A percentile compares a stretch with the other conserved stretches of the same genome.
These are phyloP conservation scores for Corvus cornix DNA, from an alignment of 2,113 vertebrate species.

Conservation along the genomic window DNA sequence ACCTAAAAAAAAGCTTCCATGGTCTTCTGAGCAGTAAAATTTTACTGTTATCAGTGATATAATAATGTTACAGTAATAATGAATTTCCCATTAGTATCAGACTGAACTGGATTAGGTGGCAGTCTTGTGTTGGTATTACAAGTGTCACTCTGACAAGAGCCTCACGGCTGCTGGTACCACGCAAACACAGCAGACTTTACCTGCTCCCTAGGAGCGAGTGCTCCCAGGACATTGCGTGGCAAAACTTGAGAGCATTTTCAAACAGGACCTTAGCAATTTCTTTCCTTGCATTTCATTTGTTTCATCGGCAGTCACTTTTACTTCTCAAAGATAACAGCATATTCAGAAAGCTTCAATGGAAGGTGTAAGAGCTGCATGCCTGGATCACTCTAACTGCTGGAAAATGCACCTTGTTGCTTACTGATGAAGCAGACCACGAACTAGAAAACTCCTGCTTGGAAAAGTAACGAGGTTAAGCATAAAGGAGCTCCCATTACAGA, in stretches of 20 bases:
- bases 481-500: background rate
- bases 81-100: background rate
- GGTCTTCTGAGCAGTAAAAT: background rate
- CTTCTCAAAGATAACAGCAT: background rate
- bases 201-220: rapidly evolving
- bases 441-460: background rate
- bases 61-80: background rate
- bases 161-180: rapidly evolving
- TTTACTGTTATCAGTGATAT: background rate
- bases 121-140: background rate
- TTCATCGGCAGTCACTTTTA: background rate
- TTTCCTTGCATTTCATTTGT: background rate
- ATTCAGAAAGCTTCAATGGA: background rate
- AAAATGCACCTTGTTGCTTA: background rate
- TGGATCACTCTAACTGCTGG: background rate
- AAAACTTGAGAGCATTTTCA: background rate
- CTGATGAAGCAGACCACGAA: background rate
- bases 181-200: background rate
- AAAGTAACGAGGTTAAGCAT: background rate
- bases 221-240: rapidly evolving
- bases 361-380: background rate
- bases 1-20: background rate
- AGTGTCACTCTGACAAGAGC: background rate
- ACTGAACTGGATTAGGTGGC: background rate
- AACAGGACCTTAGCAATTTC: background rate